Percentiles rank a stretch among this genome's conserved stretches.
phyloP scores from a whole-genome alignment of 1,140 invertebrate species.

The Sogatella furcifera region DNA sequence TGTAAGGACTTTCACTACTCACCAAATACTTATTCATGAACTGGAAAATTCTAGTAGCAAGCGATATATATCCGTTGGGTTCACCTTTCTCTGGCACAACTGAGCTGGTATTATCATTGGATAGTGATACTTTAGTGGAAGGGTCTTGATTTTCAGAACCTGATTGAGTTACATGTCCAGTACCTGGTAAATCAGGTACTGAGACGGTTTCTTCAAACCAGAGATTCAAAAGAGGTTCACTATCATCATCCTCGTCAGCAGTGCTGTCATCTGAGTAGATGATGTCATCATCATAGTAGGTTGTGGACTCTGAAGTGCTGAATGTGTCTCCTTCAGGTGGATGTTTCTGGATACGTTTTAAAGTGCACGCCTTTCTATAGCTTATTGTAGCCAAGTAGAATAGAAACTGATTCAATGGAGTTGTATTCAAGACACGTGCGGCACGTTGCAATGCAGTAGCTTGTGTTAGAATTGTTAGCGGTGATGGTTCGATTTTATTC shows the following conservation, averaged over 20 bases:
- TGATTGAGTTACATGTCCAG: conserved; percentile 2
- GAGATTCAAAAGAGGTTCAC: conserved; percentile 79
- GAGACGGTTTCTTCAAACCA: conserved; percentile 89
- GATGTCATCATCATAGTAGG: conserved; percentile 82
- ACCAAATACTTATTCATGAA: conserved; percentile 59
- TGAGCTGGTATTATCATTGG: conserved; percentile 27
- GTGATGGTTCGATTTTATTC: not conserved
- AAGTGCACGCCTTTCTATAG: conserved; percentile 77
- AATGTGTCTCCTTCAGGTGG: conserved; percentile 64
- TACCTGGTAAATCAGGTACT: conserved; percentile 48
- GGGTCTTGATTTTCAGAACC: conserved; percentile 4
- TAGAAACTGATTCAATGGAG: conserved; percentile 62
- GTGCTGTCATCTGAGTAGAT: conserved; percentile 83
- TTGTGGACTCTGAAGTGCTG: conserved; percentile 81
- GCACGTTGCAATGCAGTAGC: conserved; percentile 55
- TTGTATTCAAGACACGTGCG: conserved; percentile 47
- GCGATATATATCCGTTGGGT: conserved; percentile 72
- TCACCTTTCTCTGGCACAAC: conserved; percentile 84
- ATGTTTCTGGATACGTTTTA: conserved; percentile 73
- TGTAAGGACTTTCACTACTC: conserved; percentile 45
- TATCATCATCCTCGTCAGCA: conserved; percentile 76
- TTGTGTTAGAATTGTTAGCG: conserved; percentile 43
- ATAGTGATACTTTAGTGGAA: conserved; percentile 7
- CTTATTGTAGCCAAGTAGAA: conserved; percentile 79
- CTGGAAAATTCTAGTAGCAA: conserved; percentile 69